phyloP scores from a whole-genome alignment of 1,140 invertebrate species.

The Dolichoris vasculosae region DNA sequence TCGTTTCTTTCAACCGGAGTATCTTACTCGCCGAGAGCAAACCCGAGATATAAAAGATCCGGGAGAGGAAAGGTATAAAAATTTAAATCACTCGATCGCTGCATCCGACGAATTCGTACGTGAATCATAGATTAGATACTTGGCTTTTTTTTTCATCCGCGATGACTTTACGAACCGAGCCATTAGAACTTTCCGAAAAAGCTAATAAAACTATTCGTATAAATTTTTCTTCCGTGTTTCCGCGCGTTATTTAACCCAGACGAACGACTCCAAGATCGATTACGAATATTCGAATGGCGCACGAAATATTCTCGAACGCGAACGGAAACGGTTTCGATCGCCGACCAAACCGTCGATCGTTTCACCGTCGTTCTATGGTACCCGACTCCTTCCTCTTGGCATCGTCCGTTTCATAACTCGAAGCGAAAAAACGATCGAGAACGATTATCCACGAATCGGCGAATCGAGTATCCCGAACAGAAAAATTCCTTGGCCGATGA shows the following conservation, averaged over 20 bases:
- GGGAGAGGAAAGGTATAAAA: neutral
- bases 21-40: neutral
- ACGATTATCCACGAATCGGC: no score
- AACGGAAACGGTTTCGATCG: neutral
- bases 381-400: no score
- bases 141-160: neutral
- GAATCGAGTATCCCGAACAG: no score
- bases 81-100: neutral
- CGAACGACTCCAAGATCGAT: neutral
- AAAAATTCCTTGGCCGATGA: no score
- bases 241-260: no score
- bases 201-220: neutral
- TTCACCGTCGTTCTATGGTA: no score
- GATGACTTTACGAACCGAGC: neutral
- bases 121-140: neutral
- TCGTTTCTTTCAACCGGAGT: neutral
- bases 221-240: neutral
- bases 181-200: neutral
- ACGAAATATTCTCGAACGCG: neutral
- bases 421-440: no score
- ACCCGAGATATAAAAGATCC: conserved; percentile 12
- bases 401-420: no score
- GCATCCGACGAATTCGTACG: neutral
- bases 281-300: neutral
- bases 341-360: no score